Evolutionary conservation across 1,140 invertebrate species (phyloP), one percentile per base, ranked within the genome.

Genomic region (Eriocheir sinensis): DNA sequence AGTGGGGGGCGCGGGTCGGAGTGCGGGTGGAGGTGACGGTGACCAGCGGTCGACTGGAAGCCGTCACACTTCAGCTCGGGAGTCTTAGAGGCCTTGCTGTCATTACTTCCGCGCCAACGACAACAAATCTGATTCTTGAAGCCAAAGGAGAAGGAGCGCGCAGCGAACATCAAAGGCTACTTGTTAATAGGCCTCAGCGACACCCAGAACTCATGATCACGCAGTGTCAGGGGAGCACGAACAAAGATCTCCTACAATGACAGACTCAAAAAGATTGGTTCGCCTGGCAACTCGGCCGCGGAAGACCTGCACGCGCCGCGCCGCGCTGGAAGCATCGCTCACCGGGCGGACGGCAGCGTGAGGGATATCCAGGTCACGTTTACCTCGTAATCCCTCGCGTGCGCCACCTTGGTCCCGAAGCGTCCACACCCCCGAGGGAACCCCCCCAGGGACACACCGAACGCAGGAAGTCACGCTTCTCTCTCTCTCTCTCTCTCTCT

Each of bases 401-500:
- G 60, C 9, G 60, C 15, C 44, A 15, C n/a, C 21, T 21, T n/a
- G 1, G 60, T n/a, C 21, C 60, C 60, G 27, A 4, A 2, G 2
- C 27, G 60, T 21, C 60, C 60, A 27, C 60, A 4, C 60, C 60
- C 21, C 48, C 12, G 48, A 21, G 48, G 12, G n/a, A n/a, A n/a
- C n/a, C n/a, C n/a, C n/a, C n/a, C n/a, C n/a, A n/a, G n/a, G n/a
- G n/a, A n/a, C n/a, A n/a, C n/a, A n/a, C n/a, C n/a, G n/a, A n/a
- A n/a, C n/a, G n/a, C n/a, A n/a, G n/a, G n/a, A n/a, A n/a, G n/a
- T n/a, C n/a, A n/a, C n/a, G n/a, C n/a, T n/a, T n/a, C n/a, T n/a
- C n/a, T 21, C 60, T 72, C 60, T 72, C 60, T 72, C 60, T 72
- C 60, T 72, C 60, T 72, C 60, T 72, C 60, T 72, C 60, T 72